Evolutionary conservation across 2,113 vertebrate species (phyloP), one percentile per base, ranked within the genome.

Genomic region (Festucalex cinctus): DNA sequence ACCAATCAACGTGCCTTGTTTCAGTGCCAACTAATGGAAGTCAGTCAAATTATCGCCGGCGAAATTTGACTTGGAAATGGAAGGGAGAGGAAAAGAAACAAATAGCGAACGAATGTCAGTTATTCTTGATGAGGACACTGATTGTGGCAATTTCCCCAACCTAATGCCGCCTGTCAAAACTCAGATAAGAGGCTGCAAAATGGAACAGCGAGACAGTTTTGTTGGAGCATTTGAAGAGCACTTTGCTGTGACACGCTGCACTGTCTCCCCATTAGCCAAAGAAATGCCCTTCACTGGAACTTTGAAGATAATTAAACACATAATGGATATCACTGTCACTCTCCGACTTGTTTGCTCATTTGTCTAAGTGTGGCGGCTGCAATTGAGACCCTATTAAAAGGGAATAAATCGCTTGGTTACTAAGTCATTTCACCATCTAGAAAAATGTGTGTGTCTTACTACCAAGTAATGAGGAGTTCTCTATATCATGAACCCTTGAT

Each of bases 291-390:
- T 92, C 87, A 86, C 88, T 90, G 87, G 85, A 92, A 90, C 91
- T 92, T 91, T 91, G 90, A 91, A 91, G 90, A 92, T 92, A 91
- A 91, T 92, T 92, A 91, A 92, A 91, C 86, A 88, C 88, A 90
- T 91, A 91, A 92, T 90, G 90, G 88, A 91, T 91, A 91, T 91
- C 91, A 90, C 90, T 91, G 91, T 91, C 90, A 91, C 85, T 85
- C 79, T 88, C 83, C 77, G 83, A 90, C 90, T 91, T 88, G 86
- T 88, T 89, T 89, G 87, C 89, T 91, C 88, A 87, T 91, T 90
- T 90, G 89, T 91, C 85, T 88, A 82, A 90, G 84, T 87, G 76
- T 76, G 86, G 81, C 86, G 83, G 80, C 83, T 10, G 85, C 89
- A 86, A 89, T 88, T 82, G 78, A 89, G 86, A 88, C 88, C 90